phyloP scores from a whole-genome alignment of 1,140 invertebrate genomes.

The Macrocentrus cingulum region DNA sequence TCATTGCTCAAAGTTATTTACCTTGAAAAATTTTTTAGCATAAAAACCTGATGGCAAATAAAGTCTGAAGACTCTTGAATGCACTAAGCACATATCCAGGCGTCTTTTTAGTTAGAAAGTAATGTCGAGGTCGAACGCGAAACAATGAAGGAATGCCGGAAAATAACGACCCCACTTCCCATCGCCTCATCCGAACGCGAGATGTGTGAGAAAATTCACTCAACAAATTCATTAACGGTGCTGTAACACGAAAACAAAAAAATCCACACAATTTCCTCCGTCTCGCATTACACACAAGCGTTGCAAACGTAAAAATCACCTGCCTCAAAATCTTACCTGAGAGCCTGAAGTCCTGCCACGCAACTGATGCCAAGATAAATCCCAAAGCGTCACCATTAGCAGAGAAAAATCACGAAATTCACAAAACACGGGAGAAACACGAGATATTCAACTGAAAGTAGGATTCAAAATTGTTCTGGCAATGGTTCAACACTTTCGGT shows the following conservation, averaged over 20 bases:
- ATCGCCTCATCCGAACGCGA: not conserved
- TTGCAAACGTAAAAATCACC: too few relatives aligned
- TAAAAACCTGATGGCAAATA: too few relatives aligned
- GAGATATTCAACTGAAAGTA: too few relatives aligned
- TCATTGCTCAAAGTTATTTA: too few relatives aligned
- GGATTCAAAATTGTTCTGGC: too few relatives aligned
- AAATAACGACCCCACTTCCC: constrained; percentile 34
- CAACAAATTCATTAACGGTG: constrained; percentile 28
- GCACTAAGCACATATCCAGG: not conserved
- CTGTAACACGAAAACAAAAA: not conserved
- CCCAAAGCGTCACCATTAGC: not conserved
- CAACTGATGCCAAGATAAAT: too few relatives aligned
- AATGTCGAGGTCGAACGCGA: constrained; percentile 32
- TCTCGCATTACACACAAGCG: too few relatives aligned
- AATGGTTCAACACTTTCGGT: too few relatives aligned
- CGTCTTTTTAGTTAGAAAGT: constrained; percentile 42
- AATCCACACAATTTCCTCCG: not conserved
- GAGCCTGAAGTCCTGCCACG: constrained; percentile 37
- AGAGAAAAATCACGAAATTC: not conserved
- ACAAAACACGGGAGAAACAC: too few relatives aligned
- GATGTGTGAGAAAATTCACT: constrained; percentile 40
- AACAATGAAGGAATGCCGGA: constrained; percentile 39
- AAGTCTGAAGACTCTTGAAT: too few relatives aligned
- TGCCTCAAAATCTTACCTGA: constrained; percentile 36
- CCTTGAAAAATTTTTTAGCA: too few relatives aligned